Percentiles rank a stretch among this genome's conserved stretches.
Conservation (phyloP, 2,113 vertebrate species). For the Meriones unguiculatus region DNA sequence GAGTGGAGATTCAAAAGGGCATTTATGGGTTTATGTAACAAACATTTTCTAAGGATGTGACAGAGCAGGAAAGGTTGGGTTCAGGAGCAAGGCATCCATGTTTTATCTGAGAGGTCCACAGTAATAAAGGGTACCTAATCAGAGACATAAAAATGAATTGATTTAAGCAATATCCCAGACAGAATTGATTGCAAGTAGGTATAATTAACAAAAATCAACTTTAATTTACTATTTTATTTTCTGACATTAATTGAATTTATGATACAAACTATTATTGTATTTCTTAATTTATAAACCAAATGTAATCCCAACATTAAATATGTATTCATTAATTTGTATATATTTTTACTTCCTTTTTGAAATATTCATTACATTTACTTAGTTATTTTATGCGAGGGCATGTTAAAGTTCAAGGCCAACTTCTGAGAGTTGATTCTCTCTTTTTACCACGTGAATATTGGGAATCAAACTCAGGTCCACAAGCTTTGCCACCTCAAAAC, state of each 20-base stretch:
- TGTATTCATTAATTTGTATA: not conserved
- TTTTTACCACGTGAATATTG: not conserved
- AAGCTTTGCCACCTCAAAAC: not conserved
- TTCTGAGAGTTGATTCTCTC: not conserved
- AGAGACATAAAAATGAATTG: not conserved
- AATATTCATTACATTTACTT: not conserved
- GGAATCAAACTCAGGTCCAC: no score
- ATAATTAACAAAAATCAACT: not conserved
- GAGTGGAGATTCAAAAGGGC: not conserved
- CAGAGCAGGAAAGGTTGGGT: rapidly evolving
- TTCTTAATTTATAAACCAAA: not conserved
- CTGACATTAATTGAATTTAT: not conserved
- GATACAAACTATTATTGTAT: not conserved
- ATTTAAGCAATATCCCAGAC: not conserved
- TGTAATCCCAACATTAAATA: not conserved
- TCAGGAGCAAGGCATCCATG: no score
- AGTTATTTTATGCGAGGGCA: not conserved
- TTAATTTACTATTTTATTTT: not conserved
- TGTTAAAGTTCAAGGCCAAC: not conserved
- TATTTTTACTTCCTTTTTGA: not conserved
- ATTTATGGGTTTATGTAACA: not conserved
- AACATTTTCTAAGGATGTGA: not conserved
- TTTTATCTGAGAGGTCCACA: not conserved
- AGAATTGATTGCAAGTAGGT: not conserved
- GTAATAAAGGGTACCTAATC: not conserved